These are phyloP conservation scores for Zapus hudsonius DNA, from an alignment of 2,113 vertebrate genomes.

Conservation along the genomic window DNA sequence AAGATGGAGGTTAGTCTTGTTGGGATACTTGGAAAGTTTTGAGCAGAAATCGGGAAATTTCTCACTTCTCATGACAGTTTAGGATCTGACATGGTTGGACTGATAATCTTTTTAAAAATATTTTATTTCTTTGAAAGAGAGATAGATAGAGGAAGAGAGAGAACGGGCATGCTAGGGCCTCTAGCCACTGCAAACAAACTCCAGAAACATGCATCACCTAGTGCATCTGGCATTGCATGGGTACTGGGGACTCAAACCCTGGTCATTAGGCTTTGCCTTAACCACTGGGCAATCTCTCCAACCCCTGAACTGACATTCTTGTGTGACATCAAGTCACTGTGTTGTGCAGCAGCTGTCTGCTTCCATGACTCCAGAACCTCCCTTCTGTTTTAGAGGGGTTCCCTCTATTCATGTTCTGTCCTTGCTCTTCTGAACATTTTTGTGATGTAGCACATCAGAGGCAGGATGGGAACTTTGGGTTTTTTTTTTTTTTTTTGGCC, in stretches of 20 bases:
- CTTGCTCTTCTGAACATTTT: background rate
- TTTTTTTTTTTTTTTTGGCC: too few species aligned
- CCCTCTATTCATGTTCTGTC: conserved; percentile 2
- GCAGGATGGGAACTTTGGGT: too few species aligned
- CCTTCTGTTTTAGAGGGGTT: background rate
- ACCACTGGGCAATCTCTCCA: too few species aligned
- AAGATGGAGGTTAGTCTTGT: conserved; percentile 50
- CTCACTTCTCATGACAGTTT: conserved; percentile 42
- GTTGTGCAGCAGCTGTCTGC: background rate
- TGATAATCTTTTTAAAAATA: background rate
- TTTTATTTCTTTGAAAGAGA: too few species aligned
- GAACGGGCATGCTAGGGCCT: too few species aligned
- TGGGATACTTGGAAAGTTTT: conserved; percentile 47
- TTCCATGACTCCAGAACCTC: background rate
- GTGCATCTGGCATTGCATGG: too few species aligned
- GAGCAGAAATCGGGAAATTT: conserved; percentile 48
- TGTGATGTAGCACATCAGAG: conserved; percentile 37
- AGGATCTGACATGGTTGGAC: background rate
- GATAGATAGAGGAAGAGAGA: too few species aligned
- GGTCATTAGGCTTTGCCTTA: too few species aligned
- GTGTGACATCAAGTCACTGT: background rate
- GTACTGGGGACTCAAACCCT: too few species aligned
- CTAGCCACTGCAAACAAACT: too few species aligned
- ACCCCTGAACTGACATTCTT: background rate
- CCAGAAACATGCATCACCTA: too few species aligned